phyloP scores from a whole-genome alignment of 2,113 vertebrate genomes.

The Cygnus atratus region DNA sequence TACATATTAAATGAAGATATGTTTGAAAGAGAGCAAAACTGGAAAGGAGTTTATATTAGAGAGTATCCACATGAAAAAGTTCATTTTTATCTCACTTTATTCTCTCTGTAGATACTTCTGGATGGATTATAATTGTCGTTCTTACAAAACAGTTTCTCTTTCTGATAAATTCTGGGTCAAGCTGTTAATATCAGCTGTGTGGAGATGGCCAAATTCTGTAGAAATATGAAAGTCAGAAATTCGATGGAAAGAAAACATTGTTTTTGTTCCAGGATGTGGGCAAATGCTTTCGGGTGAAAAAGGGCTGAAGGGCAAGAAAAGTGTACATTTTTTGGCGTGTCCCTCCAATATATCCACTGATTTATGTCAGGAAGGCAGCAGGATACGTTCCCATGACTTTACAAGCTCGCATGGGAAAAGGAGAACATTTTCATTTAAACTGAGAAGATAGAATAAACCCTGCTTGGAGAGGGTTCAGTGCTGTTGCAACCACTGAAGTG shows the following conservation, averaged over 20 bases:
- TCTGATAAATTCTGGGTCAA: slow-evolving; percentile 6
- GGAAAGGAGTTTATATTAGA: background rate
- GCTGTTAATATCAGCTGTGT: slow-evolving; percentile 26
- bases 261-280: slow-evolving; percentile 48
- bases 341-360: slow-evolving; percentile 27
- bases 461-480: background rate
- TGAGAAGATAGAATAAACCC: slow-evolving; percentile 24
- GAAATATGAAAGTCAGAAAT: slow-evolving; percentile 40
- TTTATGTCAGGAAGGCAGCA: slow-evolving; percentile 56
- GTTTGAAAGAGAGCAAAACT: background rate
- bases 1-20: background rate
- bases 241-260: slow-evolving; percentile 47
- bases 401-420: background rate
- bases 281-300: slow-evolving; percentile 26
- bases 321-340: slow-evolving; percentile 38
- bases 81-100: background rate
- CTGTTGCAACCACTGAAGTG: background rate
- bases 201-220: background rate
- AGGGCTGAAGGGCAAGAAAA: slow-evolving; percentile 54
- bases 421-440: slow-evolving; percentile 33
- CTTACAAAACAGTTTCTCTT: background rate
- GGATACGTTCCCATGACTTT: slow-evolving; percentile 55
- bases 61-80: background rate
- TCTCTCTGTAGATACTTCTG: background rate
- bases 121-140: background rate